phyloP scores from a whole-genome alignment of 1,140 invertebrate species.

The Chelonus insularis region DNA sequence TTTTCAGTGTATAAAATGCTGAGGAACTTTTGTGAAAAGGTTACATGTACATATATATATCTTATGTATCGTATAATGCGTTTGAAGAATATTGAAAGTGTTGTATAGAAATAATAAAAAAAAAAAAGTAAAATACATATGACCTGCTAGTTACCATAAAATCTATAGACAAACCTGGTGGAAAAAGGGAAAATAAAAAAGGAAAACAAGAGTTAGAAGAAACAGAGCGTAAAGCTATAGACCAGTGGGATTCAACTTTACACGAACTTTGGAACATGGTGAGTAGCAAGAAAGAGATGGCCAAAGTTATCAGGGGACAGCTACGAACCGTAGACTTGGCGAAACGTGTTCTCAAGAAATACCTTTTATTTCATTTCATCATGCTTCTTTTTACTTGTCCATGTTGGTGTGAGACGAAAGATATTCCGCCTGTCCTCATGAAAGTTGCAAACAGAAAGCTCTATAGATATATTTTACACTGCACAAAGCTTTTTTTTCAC shows the following conservation, averaged over 20 bases:
- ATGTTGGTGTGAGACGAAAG: background rate
- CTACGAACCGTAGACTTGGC: conserved; percentile 7
- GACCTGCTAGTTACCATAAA: background rate
- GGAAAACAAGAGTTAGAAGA: conserved; percentile 13
- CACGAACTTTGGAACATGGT: conserved; percentile 35
- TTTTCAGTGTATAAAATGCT: no score
- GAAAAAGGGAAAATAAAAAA: background rate
- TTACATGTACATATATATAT: no score
- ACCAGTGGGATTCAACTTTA: conserved; percentile 23
- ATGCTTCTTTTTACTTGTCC: background rate
- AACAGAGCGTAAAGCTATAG: conserved; percentile 6
- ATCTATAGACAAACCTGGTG: background rate
- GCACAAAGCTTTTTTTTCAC: no score
- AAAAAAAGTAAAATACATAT: background rate
- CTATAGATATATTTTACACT: no score
- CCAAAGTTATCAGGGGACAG: conserved; percentile 13
- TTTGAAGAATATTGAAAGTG: no score
- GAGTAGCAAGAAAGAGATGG: conserved; percentile 37
- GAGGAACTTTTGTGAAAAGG: no score
- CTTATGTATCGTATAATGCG: no score
- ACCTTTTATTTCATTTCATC: conserved; percentile 21
- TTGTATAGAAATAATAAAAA: background rate
- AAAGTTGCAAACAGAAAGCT: background rate
- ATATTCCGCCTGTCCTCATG: conserved; percentile 6
- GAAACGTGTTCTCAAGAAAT: conserved; percentile 19